Conservation (phyloP, 1,140 invertebrate species). For the Zaprionus kolodkinae region DNA sequence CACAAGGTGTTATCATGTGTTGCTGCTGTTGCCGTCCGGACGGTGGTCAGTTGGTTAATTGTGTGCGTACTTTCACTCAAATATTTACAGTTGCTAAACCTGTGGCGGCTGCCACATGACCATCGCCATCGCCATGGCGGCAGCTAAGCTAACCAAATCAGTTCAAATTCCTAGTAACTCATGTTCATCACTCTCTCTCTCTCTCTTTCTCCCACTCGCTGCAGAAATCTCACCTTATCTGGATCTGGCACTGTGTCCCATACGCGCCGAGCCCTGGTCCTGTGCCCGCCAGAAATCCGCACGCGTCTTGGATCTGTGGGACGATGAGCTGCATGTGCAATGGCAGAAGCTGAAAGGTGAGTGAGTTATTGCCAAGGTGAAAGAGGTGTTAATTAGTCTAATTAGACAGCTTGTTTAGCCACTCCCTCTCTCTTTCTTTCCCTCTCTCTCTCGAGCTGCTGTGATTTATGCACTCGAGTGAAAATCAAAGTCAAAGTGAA, state of each 20-base stretch:
- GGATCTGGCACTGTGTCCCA: constrained; percentile 76
- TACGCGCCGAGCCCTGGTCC: constrained; percentile 74
- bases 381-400: constrained; percentile 40
- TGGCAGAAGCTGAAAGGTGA: constrained; percentile 82
- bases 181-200: constrained; percentile 14
- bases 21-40: not conserved
- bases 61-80: constrained; percentile 72
- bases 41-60: constrained; percentile 29
- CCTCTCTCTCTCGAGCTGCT: not conserved
- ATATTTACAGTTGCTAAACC: constrained; percentile 68
- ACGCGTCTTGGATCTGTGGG: constrained; percentile 75
- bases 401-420: constrained; percentile 18
- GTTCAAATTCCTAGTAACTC: constrained; percentile 51
- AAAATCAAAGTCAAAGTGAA: constrained; percentile 35
- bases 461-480: constrained; percentile 39
- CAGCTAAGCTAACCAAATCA: constrained; percentile 59
- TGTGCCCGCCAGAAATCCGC: constrained; percentile 76
- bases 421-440: too few relatives aligned
- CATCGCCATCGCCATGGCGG: not conserved
- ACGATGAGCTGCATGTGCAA: constrained; percentile 65
- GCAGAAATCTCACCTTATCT: constrained; percentile 80
- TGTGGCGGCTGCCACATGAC: constrained; percentile 10
- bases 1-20: constrained; percentile 64
- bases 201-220: constrained; percentile 16
- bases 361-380: constrained; percentile 20